Conservation (phyloP, 2,888 invertebrate genomes). For the Adela reaumurella region DNA sequence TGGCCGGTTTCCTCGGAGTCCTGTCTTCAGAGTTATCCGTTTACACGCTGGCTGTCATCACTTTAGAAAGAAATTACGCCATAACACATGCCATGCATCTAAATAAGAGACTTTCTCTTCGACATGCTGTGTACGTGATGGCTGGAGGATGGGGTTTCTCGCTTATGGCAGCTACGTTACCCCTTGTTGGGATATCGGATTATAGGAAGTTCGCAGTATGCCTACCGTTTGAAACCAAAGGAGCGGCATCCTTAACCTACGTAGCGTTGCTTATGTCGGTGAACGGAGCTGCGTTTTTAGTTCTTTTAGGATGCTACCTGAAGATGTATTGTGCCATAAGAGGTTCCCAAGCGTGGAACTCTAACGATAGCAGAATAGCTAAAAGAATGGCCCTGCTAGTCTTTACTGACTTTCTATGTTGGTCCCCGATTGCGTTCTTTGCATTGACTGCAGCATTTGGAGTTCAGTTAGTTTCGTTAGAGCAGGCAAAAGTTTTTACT, state of each 20-base stretch:
- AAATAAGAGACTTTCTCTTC: constrained; percentile 87
- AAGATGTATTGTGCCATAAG: constrained; percentile 98
- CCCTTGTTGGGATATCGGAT: constrained; percentile 88
- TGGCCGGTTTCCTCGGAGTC: constrained; percentile 93
- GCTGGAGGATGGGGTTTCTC: constrained; percentile 90
- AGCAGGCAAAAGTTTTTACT: constrained; percentile 94
- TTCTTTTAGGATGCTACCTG: constrained; percentile 92
- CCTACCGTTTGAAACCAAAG: constrained; percentile 87
- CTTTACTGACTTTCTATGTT: constrained; percentile 95
- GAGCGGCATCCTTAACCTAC: constrained; percentile 77
- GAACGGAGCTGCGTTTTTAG: constrained; percentile 91
- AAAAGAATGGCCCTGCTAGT: constrained; percentile 95
- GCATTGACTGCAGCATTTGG: constrained; percentile 93
- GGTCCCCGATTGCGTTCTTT: constrained; percentile 97
- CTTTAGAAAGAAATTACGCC: constrained; percentile 92
- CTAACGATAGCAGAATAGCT: constrained; percentile 93
- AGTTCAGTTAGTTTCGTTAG: constrained; percentile 82
- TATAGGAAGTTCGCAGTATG: constrained; percentile 97
- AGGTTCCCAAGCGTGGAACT: constrained; percentile 97
- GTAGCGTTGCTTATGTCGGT: constrained; percentile 87
- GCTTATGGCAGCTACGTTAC: constrained; percentile 80
- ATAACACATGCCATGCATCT: constrained; percentile 97
- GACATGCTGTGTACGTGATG: constrained; percentile 91
- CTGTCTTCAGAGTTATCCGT: constrained; percentile 92
- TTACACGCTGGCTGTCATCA: constrained; percentile 94